Evolutionary conservation across 2,113 vertebrate species (phyloP), one percentile per base, ranked within the genome.

Genomic region (Xiphophorus hellerii): DNA sequence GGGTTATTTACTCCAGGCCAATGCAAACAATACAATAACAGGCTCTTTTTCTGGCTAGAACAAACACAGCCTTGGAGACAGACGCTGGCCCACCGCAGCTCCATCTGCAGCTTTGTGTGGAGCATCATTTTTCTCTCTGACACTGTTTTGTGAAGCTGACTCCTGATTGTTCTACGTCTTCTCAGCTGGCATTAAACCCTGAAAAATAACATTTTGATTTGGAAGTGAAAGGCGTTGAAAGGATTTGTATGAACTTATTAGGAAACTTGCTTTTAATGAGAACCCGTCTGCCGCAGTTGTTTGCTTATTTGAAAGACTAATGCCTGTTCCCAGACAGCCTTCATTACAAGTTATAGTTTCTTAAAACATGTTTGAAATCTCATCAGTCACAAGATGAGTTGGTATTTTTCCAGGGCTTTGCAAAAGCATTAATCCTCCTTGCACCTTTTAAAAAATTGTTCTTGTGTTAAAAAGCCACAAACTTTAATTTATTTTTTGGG

Each of bases 21-120:
- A 54, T 71, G 71, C 84, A 93, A 93, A 92, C 89, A 90, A 84
- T 82, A 84, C 83, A 71, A 70, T 67, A 80, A 77, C 60, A 22
- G 74, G 54, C 73, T 81, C 78, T 87, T 90, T 90, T 90, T 89
- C 88, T 90, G 87, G 71, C 78, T 86, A 80, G 82, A 87, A 86
- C 90, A 92, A 93, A 93, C 90, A 93, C 73, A 65, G 70, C 77
- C 85, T 76, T 92, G 87, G 89, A 92, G 90, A 72, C 74, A 82
- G 76, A 81, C 78, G 64, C 39, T 11, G 31, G 69, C 76, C 48
- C 67, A 83, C 88, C 54, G 54, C 79, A 76, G 80, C 78, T 78
- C 70, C 87, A 85, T 90, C 87, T 84, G 87, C 82, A 63, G 82
- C 61, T 73, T 73, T 73, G 81, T 84, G 63, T 71, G 63, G 81